Evolutionary conservation across 2,888 invertebrate genomes (phyloP).

Genomic region (Chrysopilus asiliformis): DNA sequence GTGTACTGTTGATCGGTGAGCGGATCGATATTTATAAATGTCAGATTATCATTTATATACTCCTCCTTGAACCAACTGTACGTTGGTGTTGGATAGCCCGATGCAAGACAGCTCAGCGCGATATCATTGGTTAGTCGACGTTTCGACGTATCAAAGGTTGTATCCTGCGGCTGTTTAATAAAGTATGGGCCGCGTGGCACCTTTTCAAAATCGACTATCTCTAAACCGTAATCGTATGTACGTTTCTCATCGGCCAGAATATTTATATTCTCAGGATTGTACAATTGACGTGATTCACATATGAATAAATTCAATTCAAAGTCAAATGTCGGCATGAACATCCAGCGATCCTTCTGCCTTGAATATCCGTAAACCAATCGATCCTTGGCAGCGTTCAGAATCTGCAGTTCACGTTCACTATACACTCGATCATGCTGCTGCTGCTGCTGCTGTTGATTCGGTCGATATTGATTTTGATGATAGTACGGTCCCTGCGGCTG

Average conservation of each 20-base stretch:
- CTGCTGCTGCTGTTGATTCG: not conserved
- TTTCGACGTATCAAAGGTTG: constrained; percentile 68
- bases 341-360: constrained; percentile 62
- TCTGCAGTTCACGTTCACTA: not conserved
- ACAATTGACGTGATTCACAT: constrained; percentile 49
- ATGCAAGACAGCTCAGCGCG: constrained; percentile 65
- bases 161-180: constrained; percentile 68
- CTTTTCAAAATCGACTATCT: constrained; percentile 62
- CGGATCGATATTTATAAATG: constrained; percentile 64
- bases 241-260: constrained; percentile 63
- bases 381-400: constrained; percentile 44
- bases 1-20: constrained; percentile 61
- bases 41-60: constrained; percentile 63
- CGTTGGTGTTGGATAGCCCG: constrained; percentile 76
- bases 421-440: not conserved
- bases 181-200: constrained; percentile 84
- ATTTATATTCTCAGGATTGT: constrained; percentile 48
- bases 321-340: constrained; percentile 66
- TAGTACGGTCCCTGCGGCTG: too few species aligned
- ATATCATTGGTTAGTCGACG: constrained; percentile 58
- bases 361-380: constrained; percentile 70
- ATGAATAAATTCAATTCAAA: constrained; percentile 67
- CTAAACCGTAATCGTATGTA: constrained; percentile 73
- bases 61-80: constrained; percentile 87
- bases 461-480: too few species aligned